Base-by-base conservation (phyloP, 2,797 vertebrate genomes). In the Catamblyrhynchus diadema region DNA sequence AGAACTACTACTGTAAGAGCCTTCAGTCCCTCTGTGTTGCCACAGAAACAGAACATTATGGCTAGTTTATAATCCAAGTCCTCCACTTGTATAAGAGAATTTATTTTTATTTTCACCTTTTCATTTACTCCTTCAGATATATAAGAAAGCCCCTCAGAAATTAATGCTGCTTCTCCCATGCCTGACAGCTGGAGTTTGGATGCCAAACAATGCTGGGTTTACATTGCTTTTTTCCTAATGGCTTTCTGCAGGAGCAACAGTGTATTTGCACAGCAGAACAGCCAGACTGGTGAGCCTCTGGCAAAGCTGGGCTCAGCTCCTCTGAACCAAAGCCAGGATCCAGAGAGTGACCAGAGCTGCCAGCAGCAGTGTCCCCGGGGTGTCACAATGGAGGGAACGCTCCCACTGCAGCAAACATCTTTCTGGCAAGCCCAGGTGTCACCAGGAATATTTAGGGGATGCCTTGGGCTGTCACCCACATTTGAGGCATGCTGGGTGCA, bases 41-140 rank as follows among this genome's bases (percentile, higher is more conserved):
- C 93, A 85, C 95, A 90, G 81, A 94, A 79, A 96, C 95, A 96
- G 86, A 92, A 88, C 84, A 93, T 86, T 95, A 96, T 75, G 75
- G 92, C 75, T 95, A 97, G 74, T 81, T 95, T 95, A 81, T 95
- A 94, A 93, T 96, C 92, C 92, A 86, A 97, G 81, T 27, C 71
- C 75, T 93, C 83, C 90, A 87, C 93, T 91, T 91, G 85, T 93
- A 70, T 7, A 92, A 51, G 61, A 64, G 53, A 97, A 94, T 78
- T 95, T 88, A 95, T 93, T 97, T 96, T 90, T 81, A 95, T 95
- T 97, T 96, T 94, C 71, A 85, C 88, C 82, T 94, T 78, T 77
- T 87, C 86, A 88, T 94, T 95, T 96, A 90, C 82, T 96, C 41
- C 84, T 94, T 71, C 79, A 91, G 50, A 94, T 39, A 70, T 10